Evolutionary conservation across 2,888 invertebrate genomes (phyloP).

Genomic region (Leucozona laternaria): DNA sequence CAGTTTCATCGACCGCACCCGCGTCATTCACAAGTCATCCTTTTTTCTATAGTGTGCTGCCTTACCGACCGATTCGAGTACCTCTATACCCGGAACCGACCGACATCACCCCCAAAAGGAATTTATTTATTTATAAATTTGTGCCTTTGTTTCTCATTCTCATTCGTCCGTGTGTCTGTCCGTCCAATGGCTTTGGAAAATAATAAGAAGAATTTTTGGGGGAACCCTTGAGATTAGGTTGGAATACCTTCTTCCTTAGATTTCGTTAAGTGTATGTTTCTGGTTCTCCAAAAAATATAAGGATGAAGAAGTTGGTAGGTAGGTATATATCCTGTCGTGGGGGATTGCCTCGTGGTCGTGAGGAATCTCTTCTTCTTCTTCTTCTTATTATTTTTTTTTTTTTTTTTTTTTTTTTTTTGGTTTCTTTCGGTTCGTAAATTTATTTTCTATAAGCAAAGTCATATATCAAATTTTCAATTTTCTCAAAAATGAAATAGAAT

Average conservation of each 20-base stretch:
- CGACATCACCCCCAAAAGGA: conserved; percentile 46
- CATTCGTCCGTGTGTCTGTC: background rate
- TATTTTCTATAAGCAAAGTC: conserved; percentile 68
- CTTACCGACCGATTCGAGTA: background rate
- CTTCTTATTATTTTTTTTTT: background rate
- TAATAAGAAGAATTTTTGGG: conserved; percentile 60
- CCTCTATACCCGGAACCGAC: conserved; percentile 1
- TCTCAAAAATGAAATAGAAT: conserved; percentile 51
- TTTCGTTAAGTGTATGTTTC: conserved; percentile 26
- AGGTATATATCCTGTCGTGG: conserved; percentile 47
- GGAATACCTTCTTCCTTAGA: conserved; percentile 19
- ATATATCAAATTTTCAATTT: conserved; percentile 73
- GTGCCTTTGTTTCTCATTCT: conserved; percentile 55
- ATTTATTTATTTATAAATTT: conserved; percentile 70
- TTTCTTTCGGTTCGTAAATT: conserved; percentile 38
- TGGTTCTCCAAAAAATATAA: background rate
- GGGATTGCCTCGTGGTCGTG: conserved; percentile 27
- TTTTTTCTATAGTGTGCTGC: conserved; percentile 8
- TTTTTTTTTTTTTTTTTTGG: background rate
- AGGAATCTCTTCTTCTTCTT: conserved; percentile 37
- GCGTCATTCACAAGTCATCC: conserved; percentile 63
- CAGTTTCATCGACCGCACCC: conserved; percentile 56
- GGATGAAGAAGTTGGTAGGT: conserved; percentile 3
- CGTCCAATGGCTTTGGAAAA: conserved; percentile 46
- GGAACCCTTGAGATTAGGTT: conserved; percentile 57